Base-by-base conservation (phyloP, 2,113 vertebrate species). In the Gymnogyps californianus region DNA sequence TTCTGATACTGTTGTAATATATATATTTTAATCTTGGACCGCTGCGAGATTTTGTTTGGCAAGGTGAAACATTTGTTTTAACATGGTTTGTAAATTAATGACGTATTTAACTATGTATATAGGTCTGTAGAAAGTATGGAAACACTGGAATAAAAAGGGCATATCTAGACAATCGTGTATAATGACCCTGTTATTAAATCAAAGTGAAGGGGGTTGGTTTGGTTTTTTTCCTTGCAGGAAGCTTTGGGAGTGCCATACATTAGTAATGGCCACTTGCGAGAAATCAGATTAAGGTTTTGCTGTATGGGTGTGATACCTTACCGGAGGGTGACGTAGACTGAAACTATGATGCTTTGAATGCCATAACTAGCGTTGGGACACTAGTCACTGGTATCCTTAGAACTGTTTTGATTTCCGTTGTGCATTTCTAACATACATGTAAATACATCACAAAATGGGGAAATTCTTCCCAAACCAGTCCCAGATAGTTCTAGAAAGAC, bases 61-160 rank as follows among this genome's bases (percentile, higher is more conserved):
- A 38, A 74, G 55, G 89, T 34, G 72, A 64, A 90, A 40, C 13
- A 3, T 88, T 94, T 93, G 70, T 95, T 97, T 89, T 79, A 71
- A 92, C 92, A 61, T 6, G 54, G 81, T 94, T 96, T 97, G 87
- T 96, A 96, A 92, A 93, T 81, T 54, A 92, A 90, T 34, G 77
- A 65, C 6, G 11, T 97, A 83, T 96, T 97, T 96, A 93, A 93
- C 95, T 97, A 32, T 98, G 93, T 97, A 88, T 80, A 64, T 86
- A 91, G 90, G 65, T 46, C 93, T 93, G 89, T 54, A 77, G 96
- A 70, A 92, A 76, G 76, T 67, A 31, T 8, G 9, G 87, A 95
- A 93, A 94, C 92, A 67, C 88, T 97, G 95, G 95, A 97, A 95
- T 93, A 81, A 95, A 96, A 81, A 90, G 94, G 95, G 95, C 93